Conservation (phyloP, 2,113 vertebrate species). For the Parus major region DNA sequence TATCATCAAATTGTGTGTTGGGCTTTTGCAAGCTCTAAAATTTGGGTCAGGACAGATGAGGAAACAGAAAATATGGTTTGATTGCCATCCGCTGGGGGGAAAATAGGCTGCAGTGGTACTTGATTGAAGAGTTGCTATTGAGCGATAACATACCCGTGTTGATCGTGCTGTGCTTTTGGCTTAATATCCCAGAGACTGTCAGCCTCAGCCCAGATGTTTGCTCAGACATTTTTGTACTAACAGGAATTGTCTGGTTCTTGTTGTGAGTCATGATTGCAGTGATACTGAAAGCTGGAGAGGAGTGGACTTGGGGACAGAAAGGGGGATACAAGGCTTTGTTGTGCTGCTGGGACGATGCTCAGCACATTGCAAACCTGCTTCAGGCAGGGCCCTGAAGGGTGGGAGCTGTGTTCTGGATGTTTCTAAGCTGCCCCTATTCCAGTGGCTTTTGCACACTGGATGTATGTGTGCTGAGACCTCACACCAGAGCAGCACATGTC, state of each 20-base stretch:
- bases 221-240: background rate
- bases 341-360: background rate
- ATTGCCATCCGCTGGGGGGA: background rate
- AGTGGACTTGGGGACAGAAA: background rate
- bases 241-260: background rate
- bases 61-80: background rate
- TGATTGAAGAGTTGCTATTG: background rate
- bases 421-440: background rate
- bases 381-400: background rate
- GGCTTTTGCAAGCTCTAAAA: background rate
- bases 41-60: background rate
- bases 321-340: fast-evolving
- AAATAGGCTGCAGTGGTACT: background rate
- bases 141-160: fast-evolving
- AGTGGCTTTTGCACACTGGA: background rate
- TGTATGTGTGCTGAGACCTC: background rate
- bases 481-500: background rate
- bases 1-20: background rate
- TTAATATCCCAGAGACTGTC: background rate
- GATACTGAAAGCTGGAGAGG: background rate
- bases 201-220: background rate
- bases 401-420: background rate
- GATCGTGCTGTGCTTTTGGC: background rate
- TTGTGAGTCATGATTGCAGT: background rate
- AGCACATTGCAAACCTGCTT: background rate